Evolutionary conservation across 2,888 invertebrate genomes (phyloP).

Genomic region (Torymus auratus): DNA sequence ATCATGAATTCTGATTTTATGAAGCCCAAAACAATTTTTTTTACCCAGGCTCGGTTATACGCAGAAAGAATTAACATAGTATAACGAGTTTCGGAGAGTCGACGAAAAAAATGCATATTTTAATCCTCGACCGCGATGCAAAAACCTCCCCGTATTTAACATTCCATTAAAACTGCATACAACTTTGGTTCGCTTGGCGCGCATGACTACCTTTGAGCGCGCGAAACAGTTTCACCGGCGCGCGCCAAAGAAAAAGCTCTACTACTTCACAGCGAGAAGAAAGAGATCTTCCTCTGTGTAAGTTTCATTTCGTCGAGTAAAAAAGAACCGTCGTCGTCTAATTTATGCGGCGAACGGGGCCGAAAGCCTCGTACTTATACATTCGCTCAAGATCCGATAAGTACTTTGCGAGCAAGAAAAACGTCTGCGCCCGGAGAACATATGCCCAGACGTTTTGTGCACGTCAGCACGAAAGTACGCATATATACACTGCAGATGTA

Average conservation of each 20-base stretch:
- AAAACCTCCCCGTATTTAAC: not conserved
- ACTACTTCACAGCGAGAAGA: not conserved
- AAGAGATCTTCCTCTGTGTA: not conserved
- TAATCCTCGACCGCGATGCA: not conserved
- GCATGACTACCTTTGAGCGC: slow-evolving; percentile 1
- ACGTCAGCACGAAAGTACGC: too few species aligned
- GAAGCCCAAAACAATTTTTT: too few species aligned
- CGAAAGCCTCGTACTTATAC: slow-evolving; percentile 16
- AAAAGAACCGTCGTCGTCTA: not conserved
- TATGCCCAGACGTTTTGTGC: too few species aligned
- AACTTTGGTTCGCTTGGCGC: not conserved
- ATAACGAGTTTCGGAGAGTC: too few species aligned
- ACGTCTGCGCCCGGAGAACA: not conserved
- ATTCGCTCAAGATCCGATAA: slow-evolving; percentile 35
- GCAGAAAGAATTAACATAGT: too few species aligned
- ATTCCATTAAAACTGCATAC: slow-evolving; percentile 13
- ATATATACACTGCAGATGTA: too few species aligned
- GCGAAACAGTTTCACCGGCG: not conserved
- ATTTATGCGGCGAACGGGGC: slow-evolving; percentile 13
- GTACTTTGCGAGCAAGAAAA: not conserved
- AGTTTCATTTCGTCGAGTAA: slow-evolving; percentile 2
- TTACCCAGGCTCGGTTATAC: too few species aligned
- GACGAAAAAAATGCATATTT: not conserved
- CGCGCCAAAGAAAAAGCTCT: not conserved
- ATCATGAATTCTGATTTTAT: too few species aligned